phyloP scores from a whole-genome alignment of 2,113 vertebrate genomes.

The Odontophorus gujanensis region DNA sequence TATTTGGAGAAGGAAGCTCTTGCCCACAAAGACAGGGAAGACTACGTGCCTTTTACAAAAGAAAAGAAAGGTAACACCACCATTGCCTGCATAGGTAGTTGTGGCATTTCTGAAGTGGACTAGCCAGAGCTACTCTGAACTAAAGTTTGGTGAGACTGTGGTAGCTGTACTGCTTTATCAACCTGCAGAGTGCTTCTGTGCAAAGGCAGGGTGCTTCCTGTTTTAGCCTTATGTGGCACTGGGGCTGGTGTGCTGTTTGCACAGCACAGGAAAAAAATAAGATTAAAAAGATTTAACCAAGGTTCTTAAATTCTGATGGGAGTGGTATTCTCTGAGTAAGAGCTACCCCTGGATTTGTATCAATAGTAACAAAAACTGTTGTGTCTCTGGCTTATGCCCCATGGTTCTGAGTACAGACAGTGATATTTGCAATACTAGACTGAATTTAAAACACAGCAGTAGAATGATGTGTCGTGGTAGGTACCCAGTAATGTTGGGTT shows the following conservation, averaged over 20 bases:
- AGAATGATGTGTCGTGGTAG: neutral
- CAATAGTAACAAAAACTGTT: neutral
- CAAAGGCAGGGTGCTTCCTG: slow-evolving; percentile 5
- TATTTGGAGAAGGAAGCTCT: slow-evolving; percentile 95
- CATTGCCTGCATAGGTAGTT: accelerated
- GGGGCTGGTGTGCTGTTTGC: neutral
- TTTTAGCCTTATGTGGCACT: neutral
- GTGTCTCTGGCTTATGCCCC: neutral
- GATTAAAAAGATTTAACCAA: neutral
- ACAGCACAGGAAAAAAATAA: slow-evolving; percentile 15
- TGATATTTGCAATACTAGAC: neutral
- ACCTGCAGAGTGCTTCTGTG: accelerated
- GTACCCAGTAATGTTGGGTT: neutral
- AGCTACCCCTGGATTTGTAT: neutral
- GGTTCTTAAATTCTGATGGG: neutral
- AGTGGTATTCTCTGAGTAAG: neutral
- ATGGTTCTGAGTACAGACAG: neutral
- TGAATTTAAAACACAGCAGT: neutral
- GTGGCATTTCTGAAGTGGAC: neutral
- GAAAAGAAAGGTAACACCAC: slow-evolving; percentile 90
- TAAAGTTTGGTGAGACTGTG: neutral
- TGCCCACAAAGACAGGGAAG: slow-evolving; percentile 93
- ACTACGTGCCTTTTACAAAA: slow-evolving; percentile 91
- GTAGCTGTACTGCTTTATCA: neutral
- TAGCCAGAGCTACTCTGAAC: neutral